Evolutionary conservation across 2,888 invertebrate species (phyloP), one percentile per base, ranked within the genome.

Genomic region (Stomorhina lunata): DNA sequence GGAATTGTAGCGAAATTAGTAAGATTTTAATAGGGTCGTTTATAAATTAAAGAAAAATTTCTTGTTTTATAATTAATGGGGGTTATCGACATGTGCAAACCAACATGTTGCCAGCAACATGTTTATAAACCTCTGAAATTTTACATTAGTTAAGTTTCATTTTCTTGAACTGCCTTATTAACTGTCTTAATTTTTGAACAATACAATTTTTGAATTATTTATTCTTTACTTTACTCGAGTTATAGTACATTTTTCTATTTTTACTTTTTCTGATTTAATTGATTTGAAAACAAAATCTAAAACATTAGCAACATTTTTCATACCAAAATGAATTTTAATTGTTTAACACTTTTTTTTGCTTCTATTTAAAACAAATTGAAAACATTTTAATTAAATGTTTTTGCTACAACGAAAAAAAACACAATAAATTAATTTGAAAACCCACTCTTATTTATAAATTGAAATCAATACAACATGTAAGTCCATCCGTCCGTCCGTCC

Each of bases 361-460:
- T 22, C 65, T 65, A 40, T 22, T 22, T 37, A n/a, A 15, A 59
- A 34, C 57, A 72, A 66, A 72, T 57, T 80, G 45, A 48, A 61
- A 71, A 80, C 69, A 69, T 71, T 76, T 65, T 40, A 80, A 80
- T 76, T 76, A 50, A 65, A 80, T 61, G 22, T 55, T 55, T 40
- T 15, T n/a, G n/a, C n/a, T n/a, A 32, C 9, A 25, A 50, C 37
- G 75, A 66, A 29, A 34, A 34, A 48, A 59, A 34, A 5, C 2
- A 25, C 20, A 43, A 71, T 34, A 34, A 27, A 75, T 75, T 66
- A 50, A 57, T 17, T 48, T 9, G 10, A 66, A 48, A 50, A 15
- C 12, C 7, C 15, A 53, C 27, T n/a, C n/a, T n/a, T 53, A 27
- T 15, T 15, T 29, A 9, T 9, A 55, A 48, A 29, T 55, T 55